Conservation (phyloP, 2,888 invertebrate species). For the Rutpela maculata region DNA sequence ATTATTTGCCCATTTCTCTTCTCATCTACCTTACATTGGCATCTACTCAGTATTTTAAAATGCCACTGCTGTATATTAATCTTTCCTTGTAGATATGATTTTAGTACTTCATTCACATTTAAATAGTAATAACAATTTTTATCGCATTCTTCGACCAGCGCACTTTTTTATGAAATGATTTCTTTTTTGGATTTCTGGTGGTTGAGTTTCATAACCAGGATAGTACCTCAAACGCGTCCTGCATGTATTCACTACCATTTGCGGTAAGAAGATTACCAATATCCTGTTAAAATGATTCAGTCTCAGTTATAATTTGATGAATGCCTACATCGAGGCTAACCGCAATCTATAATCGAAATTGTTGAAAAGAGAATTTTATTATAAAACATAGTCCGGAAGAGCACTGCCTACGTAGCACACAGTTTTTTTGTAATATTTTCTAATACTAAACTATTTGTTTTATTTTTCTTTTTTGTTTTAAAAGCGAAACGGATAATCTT, state of each 20-base stretch:
- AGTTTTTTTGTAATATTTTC: constrained; percentile 1
- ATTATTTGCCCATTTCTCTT: no score
- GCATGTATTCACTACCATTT: constrained; percentile 17
- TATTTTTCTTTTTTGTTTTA: constrained; percentile 16
- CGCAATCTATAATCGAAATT: constrained; percentile 63
- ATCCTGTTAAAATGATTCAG: constrained; percentile 63
- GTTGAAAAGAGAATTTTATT: constrained; percentile 54
- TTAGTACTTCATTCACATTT: no score
- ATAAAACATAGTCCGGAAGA: constrained; percentile 48
- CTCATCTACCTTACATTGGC: no score
- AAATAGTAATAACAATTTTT: background rate
- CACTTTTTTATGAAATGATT: background rate
- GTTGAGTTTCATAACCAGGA: constrained; percentile 5
- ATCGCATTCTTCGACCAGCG: background rate
- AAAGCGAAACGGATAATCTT: constrained; percentile 25
- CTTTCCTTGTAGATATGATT: no score
- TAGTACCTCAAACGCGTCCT: background rate
- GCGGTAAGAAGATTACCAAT: constrained; percentile 62
- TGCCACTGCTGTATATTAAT: no score
- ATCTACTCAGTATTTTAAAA: no score
- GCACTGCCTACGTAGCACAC: constrained; percentile 19
- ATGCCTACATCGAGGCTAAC: constrained; percentile 56
- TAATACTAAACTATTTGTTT: background rate
- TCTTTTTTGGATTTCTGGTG: constrained; percentile 22
- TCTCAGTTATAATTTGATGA: constrained; percentile 61